phyloP scores from a whole-genome alignment of 2,888 invertebrate genomes.

The Carcina quercana region DNA sequence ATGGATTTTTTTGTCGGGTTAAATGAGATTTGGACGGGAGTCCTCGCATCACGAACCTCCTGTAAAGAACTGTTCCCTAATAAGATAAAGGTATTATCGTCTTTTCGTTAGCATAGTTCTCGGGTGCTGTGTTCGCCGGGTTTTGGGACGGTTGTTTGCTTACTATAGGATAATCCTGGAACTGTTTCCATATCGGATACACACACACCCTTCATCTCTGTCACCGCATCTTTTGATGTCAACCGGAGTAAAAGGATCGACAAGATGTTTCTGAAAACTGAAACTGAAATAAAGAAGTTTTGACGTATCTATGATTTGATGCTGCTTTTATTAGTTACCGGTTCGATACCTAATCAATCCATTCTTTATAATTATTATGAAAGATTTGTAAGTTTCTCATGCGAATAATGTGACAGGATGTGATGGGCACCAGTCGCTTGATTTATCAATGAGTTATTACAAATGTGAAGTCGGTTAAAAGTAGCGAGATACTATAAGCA shows the following conservation, averaged over 20 bases:
- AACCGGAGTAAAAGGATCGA: constrained; percentile 33
- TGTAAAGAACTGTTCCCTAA: constrained; percentile 42
- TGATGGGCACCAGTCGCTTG: no score
- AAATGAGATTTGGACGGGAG: constrained; percentile 29
- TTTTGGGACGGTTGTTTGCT: constrained; percentile 58
- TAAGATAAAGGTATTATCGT: constrained; percentile 70
- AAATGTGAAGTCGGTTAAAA: no score
- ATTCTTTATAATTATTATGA: no score
- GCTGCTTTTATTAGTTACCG: no score
- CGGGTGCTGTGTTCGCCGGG: constrained; percentile 40
- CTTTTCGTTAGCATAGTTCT: constrained; percentile 65
- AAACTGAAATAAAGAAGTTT: no score
- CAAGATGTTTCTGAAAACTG: constrained; percentile 16
- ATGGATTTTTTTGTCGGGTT: constrained; percentile 8
- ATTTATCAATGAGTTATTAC: no score
- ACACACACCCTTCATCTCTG: constrained; percentile 28
- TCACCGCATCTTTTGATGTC: constrained; percentile 40
- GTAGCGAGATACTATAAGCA: no score
- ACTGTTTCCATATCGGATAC: constrained; percentile 46
- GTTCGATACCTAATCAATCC: no score
- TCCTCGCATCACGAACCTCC: constrained; percentile 26
- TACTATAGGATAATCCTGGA: constrained; percentile 58
- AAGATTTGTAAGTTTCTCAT: no score
- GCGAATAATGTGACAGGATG: no score
- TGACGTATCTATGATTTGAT: no score